These are phyloP conservation scores for Psephotus haematonotus DNA, from an alignment of 2,113 vertebrate genomes.

Conservation along the genomic window DNA sequence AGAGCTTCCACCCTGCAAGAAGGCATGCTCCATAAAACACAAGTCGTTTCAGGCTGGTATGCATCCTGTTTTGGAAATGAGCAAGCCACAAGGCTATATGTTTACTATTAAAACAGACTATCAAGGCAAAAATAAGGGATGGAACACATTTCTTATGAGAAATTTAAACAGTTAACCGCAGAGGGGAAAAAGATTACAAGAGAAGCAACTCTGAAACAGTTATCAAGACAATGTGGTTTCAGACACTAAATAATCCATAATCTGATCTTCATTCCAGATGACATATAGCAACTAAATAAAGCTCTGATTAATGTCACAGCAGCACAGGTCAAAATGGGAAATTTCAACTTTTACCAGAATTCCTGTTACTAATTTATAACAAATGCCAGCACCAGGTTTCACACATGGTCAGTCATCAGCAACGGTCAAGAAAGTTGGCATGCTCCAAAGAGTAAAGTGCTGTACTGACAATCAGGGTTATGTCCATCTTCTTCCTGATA, in stretches of 20 bases:
- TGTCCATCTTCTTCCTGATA: background rate
- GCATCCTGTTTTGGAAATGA: background rate
- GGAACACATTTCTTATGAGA: background rate
- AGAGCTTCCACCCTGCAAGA: rapidly evolving
- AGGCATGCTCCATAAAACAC: background rate
- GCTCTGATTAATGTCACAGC: background rate
- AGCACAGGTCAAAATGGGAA: background rate
- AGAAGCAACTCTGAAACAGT: background rate
- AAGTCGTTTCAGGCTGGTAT: background rate
- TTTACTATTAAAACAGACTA: background rate
- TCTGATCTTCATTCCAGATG: background rate
- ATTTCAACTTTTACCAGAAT: background rate
- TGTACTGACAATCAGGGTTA: background rate
- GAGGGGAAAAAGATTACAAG: rapidly evolving
- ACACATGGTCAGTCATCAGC: background rate
- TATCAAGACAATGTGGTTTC: rapidly evolving
- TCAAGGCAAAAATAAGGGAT: background rate
- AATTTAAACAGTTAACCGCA: background rate
- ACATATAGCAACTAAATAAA: background rate
- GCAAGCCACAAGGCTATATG: background rate
- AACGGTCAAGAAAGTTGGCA: background rate
- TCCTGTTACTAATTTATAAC: background rate
- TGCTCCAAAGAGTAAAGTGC: background rate
- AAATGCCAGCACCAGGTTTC: background rate
- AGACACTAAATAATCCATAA: background rate